These are phyloP conservation scores for Chanos chanos DNA, from an alignment of 2,797 vertebrate species.

Conservation along the genomic window DNA sequence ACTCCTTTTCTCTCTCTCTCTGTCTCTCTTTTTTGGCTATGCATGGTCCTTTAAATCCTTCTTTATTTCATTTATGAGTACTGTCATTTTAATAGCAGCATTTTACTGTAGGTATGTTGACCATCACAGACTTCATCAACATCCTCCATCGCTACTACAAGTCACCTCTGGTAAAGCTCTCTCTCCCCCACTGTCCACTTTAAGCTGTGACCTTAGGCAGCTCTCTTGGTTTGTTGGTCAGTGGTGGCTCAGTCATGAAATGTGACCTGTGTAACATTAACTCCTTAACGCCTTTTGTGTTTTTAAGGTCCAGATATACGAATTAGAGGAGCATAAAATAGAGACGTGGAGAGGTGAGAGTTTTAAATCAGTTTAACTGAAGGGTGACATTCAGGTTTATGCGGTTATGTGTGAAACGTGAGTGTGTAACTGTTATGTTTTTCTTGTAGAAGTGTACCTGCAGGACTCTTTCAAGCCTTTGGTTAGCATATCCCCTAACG, in stretches of 20 bases:
- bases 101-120: constrained; percentile 96
- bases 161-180: constrained; percentile 86
- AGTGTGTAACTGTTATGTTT: neutral
- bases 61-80: neutral
- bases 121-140: constrained; percentile 98
- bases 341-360: constrained; percentile 97
- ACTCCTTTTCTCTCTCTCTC: neutral
- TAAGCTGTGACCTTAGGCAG: no score
- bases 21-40: no score
- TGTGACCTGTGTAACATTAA: no score
- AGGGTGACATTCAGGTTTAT: neutral
- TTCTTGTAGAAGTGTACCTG: constrained; percentile 82
- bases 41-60: neutral
- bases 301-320: constrained; percentile 94
- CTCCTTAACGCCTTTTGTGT: neutral
- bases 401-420: neutral
- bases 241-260: no score
- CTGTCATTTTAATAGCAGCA: no score
- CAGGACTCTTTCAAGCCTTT: constrained; percentile 97
- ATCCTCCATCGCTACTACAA: constrained; percentile 98
- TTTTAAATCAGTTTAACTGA: neutral
- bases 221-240: no score
- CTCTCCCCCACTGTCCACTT: neutral
- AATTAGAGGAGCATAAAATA: constrained; percentile 97
- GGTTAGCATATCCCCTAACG: constrained; percentile 93